phyloP scores from a whole-genome alignment of 2,888 invertebrate genomes.

The Melanotus villosus region DNA sequence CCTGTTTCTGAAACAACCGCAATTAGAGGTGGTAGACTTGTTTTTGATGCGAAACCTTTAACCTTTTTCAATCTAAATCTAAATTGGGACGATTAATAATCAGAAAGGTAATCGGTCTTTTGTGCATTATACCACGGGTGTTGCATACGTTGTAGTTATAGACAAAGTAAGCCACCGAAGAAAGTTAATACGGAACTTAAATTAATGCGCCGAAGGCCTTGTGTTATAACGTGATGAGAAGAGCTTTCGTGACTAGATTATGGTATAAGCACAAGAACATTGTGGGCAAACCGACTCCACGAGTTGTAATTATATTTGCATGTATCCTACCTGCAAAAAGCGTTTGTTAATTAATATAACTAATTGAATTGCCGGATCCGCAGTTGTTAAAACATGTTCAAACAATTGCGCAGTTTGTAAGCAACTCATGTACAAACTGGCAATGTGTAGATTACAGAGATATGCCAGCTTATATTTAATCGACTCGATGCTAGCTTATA shows the following conservation, averaged over 20 bases:
- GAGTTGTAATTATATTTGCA: constrained; percentile 51
- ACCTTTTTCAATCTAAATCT: no score
- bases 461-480: constrained; percentile 26
- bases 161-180: constrained; percentile 35
- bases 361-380: constrained; percentile 42
- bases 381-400: constrained; percentile 48
- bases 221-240: constrained; percentile 60
- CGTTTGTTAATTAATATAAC: constrained; percentile 47
- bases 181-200: constrained; percentile 58
- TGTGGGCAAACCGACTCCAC: constrained; percentile 42
- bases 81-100: no score
- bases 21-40: no score
- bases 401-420: constrained; percentile 37
- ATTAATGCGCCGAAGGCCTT: constrained; percentile 59
- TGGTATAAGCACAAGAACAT: constrained; percentile 51
- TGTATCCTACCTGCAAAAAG: constrained; percentile 47
- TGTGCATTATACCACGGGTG: constrained; percentile 7
- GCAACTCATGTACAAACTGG: constrained; percentile 7
- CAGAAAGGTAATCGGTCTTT: neutral
- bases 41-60: no score
- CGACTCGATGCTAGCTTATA: constrained; percentile 5
- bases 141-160: constrained; percentile 18
- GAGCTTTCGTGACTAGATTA: constrained; percentile 57
- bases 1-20: no score
- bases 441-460: constrained; percentile 25